Percentiles rank a stretch among this genome's conserved stretches.
Conservation (phyloP, 2,888 invertebrate species). For the Chrysina gloriosa region DNA sequence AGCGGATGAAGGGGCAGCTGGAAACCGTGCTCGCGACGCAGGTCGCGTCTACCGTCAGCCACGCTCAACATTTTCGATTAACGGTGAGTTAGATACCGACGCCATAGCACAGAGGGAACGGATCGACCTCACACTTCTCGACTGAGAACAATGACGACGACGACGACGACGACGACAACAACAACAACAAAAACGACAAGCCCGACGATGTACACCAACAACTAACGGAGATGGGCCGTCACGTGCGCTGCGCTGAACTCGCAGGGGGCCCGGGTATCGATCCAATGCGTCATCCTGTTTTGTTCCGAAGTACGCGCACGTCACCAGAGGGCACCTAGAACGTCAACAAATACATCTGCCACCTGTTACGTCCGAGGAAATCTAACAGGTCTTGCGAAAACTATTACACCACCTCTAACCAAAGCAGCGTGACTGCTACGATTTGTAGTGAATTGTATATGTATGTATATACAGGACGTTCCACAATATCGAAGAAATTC, state of each 20-base stretch:
- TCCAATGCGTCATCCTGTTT: constrained; percentile 34
- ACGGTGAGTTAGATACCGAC: constrained; percentile 44
- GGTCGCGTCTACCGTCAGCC: constrained; percentile 60
- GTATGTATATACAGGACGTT: no score
- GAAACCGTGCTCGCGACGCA: constrained; percentile 82
- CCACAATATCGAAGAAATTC: background rate
- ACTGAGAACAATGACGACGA: no score
- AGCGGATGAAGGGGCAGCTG: constrained; percentile 88
- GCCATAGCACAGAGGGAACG: constrained; percentile 56
- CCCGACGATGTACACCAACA: constrained; percentile 22
- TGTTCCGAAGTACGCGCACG: constrained; percentile 22
- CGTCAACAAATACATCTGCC: constrained; percentile 24
- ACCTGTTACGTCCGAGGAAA: constrained; percentile 33
- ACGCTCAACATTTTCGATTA: constrained; percentile 52
- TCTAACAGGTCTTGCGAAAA: constrained; percentile 30
- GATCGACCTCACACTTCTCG: no score
- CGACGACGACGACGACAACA: no score
- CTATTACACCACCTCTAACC: background rate
- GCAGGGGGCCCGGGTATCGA: constrained; percentile 22
- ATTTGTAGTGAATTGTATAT: no score
- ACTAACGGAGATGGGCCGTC: constrained; percentile 23
- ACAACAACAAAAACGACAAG: constrained; percentile 10
- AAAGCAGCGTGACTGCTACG: no score
- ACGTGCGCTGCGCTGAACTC: constrained; percentile 18
- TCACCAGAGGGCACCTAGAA: constrained; percentile 30